phyloP scores from a whole-genome alignment of 1,140 invertebrate genomes.

The Pectinophora gossypiella region DNA sequence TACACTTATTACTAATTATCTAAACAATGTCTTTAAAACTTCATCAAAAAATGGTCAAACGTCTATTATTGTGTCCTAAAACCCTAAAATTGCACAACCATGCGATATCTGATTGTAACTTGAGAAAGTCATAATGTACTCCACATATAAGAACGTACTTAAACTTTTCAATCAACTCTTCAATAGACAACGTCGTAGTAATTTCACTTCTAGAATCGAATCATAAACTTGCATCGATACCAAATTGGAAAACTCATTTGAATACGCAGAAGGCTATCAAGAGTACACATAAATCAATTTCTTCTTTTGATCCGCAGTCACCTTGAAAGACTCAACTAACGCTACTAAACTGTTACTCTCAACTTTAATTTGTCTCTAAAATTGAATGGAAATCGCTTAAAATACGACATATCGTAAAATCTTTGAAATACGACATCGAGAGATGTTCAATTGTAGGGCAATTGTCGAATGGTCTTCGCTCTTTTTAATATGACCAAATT shows the following conservation, averaged over 20 bases:
- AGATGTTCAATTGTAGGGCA: slow-evolving; percentile 47
- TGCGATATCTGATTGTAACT: no score
- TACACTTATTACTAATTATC: no score
- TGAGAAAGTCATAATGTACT: no score
- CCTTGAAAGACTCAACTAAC: slow-evolving; percentile 17
- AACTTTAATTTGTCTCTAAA: background rate
- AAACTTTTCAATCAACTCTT: no score
- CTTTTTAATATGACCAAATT: slow-evolving; percentile 10
- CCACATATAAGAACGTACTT: no score
- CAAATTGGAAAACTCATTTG: background rate
- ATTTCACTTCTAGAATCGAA: background rate
- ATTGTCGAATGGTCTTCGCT: slow-evolving; percentile 46
- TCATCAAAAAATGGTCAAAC: no score
- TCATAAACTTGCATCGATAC: background rate
- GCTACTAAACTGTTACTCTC: background rate
- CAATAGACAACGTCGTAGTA: no score
- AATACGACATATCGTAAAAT: slow-evolving; percentile 53
- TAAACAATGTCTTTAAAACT: no score
- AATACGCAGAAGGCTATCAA: background rate
- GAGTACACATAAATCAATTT: background rate
- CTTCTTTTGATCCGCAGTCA: slow-evolving; percentile 7
- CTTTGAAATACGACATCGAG: slow-evolving; percentile 49
- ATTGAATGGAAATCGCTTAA: slow-evolving; percentile 28
- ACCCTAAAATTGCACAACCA: no score
- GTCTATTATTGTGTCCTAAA: no score